Conservation (phyloP, 2,888 invertebrate genomes). For the Thymelicus sylvestris region DNA sequence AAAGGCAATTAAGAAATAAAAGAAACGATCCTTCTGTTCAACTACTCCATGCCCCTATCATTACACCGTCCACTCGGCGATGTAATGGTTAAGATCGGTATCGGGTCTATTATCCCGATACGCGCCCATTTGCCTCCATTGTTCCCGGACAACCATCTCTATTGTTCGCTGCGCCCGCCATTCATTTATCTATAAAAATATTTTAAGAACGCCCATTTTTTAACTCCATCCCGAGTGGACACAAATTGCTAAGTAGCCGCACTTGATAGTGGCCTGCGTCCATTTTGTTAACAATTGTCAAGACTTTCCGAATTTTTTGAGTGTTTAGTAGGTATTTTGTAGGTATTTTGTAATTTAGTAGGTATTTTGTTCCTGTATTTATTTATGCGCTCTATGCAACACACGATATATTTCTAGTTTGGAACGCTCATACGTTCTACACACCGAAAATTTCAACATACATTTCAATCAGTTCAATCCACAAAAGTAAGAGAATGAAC, state of each 20-base stretch:
- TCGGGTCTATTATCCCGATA: constrained; percentile 40
- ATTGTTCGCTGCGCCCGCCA: constrained; percentile 43
- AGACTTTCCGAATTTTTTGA: neutral
- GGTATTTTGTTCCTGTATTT: neutral
- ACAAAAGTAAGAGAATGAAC: neutral
- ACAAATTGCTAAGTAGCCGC: constrained; percentile 26
- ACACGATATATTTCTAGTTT: neutral
- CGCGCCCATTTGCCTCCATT: constrained; percentile 49
- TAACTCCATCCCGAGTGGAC: constrained; percentile 20
- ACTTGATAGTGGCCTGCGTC: neutral
- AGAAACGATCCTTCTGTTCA: neutral
- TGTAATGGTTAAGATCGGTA: constrained; percentile 32
- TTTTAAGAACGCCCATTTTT: constrained; percentile 36
- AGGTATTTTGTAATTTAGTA: neutral
- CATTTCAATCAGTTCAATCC: no score
- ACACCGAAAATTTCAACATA: no score
- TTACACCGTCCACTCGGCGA: constrained; percentile 20
- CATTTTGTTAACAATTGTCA: neutral
- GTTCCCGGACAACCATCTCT: constrained; percentile 41
- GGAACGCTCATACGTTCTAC: neutral
- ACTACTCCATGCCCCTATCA: neutral
- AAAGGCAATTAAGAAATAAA: neutral
- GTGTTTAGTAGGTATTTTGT: neutral
- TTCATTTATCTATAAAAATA: constrained; percentile 47
- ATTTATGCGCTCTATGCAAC: no score